phyloP scores from a whole-genome alignment of 2,888 invertebrate genomes.

The Volucella zonaria region DNA sequence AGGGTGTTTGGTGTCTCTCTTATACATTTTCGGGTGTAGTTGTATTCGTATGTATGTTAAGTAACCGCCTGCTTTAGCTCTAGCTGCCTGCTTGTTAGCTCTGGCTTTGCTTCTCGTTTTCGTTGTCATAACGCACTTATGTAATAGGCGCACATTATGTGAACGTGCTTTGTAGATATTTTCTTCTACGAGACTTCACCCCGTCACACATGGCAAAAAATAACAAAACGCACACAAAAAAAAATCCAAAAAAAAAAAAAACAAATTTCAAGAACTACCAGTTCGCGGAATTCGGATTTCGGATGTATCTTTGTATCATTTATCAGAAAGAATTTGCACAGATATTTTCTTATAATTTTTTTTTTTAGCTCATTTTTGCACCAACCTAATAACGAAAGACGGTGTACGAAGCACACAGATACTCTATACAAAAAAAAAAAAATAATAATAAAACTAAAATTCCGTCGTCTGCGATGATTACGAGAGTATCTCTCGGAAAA shows the following conservation, averaged over 20 bases:
- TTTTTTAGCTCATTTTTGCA: slow-evolving; percentile 37
- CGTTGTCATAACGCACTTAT: slow-evolving; percentile 76
- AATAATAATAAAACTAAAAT: slow-evolving; percentile 33
- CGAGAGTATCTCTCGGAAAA: slow-evolving; percentile 70
- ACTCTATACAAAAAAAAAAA: slow-evolving; percentile 14
- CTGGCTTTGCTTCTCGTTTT: slow-evolving; percentile 1
- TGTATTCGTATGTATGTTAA: slow-evolving; percentile 52
- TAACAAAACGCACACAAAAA: slow-evolving; percentile 31
- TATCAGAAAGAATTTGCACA: slow-evolving; percentile 6
- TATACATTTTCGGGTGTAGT: slow-evolving; percentile 18
- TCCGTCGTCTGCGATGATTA: slow-evolving; percentile 68
- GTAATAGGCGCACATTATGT: slow-evolving; percentile 76
- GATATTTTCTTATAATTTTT: not conserved
- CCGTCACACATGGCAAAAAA: not conserved
- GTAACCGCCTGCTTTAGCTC: slow-evolving; percentile 65
- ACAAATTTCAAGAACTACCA: slow-evolving; percentile 52
- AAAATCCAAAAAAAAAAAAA: slow-evolving; percentile 25
- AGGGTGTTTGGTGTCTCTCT: slow-evolving; percentile 47
- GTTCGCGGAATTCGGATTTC: slow-evolving; percentile 18
- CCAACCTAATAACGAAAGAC: slow-evolving; percentile 51
- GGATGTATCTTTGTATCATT: slow-evolving; percentile 7
- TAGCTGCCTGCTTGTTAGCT: slow-evolving; percentile 33
- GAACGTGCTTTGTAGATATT: slow-evolving; percentile 58
- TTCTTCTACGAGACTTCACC: slow-evolving; percentile 3
- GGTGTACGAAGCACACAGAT: slow-evolving; percentile 13